phyloP scores from a whole-genome alignment of 2,888 invertebrate genomes.

The Xylota sylvarum region DNA sequence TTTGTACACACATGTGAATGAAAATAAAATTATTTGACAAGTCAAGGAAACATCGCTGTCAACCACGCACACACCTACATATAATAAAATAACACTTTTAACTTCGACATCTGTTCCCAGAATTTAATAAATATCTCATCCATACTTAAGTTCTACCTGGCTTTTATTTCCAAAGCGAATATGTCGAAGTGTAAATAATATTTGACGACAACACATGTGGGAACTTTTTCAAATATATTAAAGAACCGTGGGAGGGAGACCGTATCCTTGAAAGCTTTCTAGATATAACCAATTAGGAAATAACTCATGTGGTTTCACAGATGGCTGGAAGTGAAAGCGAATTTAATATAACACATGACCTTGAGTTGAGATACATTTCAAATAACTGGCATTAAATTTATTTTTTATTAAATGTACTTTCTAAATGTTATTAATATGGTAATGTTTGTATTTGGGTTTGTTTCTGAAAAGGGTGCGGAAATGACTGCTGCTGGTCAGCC shows the following conservation, averaged over 20 bases:
- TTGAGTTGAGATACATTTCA: slow-evolving; percentile 6
- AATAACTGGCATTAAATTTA: not conserved
- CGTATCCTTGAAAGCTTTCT: not conserved
- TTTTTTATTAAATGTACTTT: not conserved
- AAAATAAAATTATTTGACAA: too few relatives aligned
- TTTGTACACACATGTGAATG: too few relatives aligned
- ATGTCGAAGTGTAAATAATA: slow-evolving; percentile 6
- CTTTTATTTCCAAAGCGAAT: not conserved
- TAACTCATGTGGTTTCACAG: slow-evolving; percentile 14
- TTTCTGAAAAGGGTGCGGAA: too few relatives aligned
- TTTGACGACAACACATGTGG: slow-evolving; percentile 21
- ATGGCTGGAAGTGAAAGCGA: slow-evolving; percentile 3
- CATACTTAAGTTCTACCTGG: not conserved
- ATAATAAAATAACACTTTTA: not conserved
- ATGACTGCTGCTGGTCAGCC: too few relatives aligned
- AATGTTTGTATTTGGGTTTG: too few relatives aligned
- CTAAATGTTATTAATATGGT: too few relatives aligned
- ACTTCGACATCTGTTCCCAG: not conserved
- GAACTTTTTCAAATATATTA: slow-evolving; percentile 5
- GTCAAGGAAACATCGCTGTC: too few relatives aligned
- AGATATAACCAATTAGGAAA: slow-evolving; percentile 2
- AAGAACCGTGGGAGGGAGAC: not conserved
- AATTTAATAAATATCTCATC: not conserved
- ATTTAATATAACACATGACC: not conserved
- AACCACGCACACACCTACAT: too few relatives aligned